Conservation (phyloP, 2,113 vertebrate genomes). For the Todiramphus saurophagus region DNA sequence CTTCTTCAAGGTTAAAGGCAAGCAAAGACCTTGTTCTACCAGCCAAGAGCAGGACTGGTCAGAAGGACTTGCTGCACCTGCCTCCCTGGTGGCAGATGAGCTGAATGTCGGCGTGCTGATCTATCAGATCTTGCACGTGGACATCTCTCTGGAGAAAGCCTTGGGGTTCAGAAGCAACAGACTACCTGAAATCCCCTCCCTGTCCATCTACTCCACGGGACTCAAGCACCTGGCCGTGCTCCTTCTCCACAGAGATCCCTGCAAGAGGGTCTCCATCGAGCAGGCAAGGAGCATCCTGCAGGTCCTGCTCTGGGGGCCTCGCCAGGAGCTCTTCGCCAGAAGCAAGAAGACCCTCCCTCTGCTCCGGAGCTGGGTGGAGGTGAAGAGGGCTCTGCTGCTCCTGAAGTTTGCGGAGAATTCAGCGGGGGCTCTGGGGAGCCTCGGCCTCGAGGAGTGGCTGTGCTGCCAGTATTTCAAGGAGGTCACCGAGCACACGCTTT, state of each 20-base stretch:
- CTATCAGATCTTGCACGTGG: slow-evolving; percentile 60
- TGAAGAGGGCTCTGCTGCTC: slow-evolving; percentile 77
- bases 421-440: neutral
- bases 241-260: slow-evolving; percentile 62
- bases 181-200: slow-evolving; percentile 1
- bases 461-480: slow-evolving; percentile 79
- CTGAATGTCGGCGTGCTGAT: slow-evolving; percentile 71
- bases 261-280: slow-evolving; percentile 35
- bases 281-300: slow-evolving; percentile 70
- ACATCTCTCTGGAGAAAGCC: neutral
- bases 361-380: slow-evolving; percentile 63
- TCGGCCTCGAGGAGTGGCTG: slow-evolving; percentile 78
- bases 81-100: slow-evolving; percentile 42
- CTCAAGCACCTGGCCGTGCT: slow-evolving; percentile 65
- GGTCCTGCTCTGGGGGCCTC: slow-evolving; percentile 85
- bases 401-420: slow-evolving; percentile 76
- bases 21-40: neutral
- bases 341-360: neutral
- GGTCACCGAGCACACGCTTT: slow-evolving; percentile 52
- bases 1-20: neutral
- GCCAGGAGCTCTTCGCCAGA: slow-evolving; percentile 50
- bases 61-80: accelerated
- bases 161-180: neutral
- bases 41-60: neutral
- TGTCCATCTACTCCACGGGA: slow-evolving; percentile 50